Base-by-base conservation (phyloP, 2,888 invertebrate species). In the Agriopis leucophaearia region DNA sequence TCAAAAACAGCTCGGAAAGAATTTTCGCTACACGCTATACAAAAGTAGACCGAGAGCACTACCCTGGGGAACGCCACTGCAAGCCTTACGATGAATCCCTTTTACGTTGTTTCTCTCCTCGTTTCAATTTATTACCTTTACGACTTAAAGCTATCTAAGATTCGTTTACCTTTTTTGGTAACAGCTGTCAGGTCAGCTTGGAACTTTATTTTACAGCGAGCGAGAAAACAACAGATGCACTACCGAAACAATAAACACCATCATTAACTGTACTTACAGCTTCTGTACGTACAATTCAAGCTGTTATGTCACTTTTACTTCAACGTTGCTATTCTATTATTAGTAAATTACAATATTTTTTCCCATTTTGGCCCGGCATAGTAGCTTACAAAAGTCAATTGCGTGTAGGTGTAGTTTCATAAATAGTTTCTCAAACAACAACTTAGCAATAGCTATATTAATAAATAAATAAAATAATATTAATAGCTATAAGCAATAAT, bases 41-140 rank as follows among this genome's bases (percentile, higher is more conserved):
- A 77, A 66, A 66, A 74, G 60, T 75, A 71, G 74, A 69, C 76
- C 69, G 71, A 76, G 71, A 72, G 77, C 71, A 70, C 66, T 66
- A 72, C 83, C 83, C 77, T 75, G 69, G 76, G 82, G 82, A 81
- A 71, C 70, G 64, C 78, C 38, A 51, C 40, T 62, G 35, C 35
- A 51, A 10, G 16, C 15, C 52, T 15, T 16, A 38, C 15, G 3
- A 10, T 54, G 52, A 69, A 68, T 69, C 71, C 63, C 55, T 60
- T 66, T 63, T 62, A 50, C 57, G 71, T 70, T 70, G 67, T 72
- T 71, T 73, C 70, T 67, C 61, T 72, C 66, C 67, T 69, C 68
- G 65, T 72, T 73, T 71, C 59, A 69, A 66, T 73, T 75, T 73
- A 71, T 69, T 71, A 62, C 65, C 63, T 70, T 67, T 65, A 65